These are phyloP conservation scores for Aptenodytes forsteri DNA, from an alignment of 2,113 vertebrate species.

Conservation along the genomic window DNA sequence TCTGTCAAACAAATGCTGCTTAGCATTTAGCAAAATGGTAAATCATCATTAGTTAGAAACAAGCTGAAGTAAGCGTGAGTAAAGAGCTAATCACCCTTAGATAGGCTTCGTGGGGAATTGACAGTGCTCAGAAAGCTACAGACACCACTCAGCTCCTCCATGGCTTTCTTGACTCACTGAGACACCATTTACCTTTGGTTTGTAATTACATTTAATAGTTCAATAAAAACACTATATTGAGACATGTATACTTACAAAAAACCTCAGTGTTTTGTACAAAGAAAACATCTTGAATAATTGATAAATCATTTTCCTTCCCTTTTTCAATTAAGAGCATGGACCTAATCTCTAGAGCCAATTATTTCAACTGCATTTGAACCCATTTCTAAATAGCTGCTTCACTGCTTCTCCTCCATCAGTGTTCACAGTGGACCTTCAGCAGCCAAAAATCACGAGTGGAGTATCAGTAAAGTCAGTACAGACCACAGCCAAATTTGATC, in stretches of 20 bases:
- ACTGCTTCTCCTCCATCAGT: neutral
- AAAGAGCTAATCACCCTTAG: slow-evolving; percentile 41
- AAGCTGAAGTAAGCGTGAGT: slow-evolving; percentile 20
- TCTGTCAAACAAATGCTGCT: slow-evolving; percentile 14
- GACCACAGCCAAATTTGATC: neutral
- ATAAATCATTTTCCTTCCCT: slow-evolving; percentile 48
- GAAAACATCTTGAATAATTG: slow-evolving; percentile 55
- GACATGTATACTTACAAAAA: neutral
- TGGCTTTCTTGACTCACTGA: slow-evolving; percentile 5
- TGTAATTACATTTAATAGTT: slow-evolving; percentile 45
- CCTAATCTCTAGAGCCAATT: slow-evolving; percentile 35
- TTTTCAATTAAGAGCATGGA: neutral
- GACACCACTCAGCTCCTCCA: neutral
- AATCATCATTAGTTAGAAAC: slow-evolving; percentile 49
- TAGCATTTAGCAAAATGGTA: slow-evolving; percentile 53
- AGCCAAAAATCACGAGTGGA: neutral
- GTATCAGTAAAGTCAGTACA: neutral
- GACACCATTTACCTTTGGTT: slow-evolving; percentile 35
- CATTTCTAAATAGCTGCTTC: slow-evolving; percentile 1
- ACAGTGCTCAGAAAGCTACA: neutral
- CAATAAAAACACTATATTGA: slow-evolving; percentile 31
- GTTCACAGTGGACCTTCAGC: neutral
- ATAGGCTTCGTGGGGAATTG: slow-evolving; percentile 10
- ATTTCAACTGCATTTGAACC: slow-evolving; percentile 37
- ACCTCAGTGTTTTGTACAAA: slow-evolving; percentile 25